Base-by-base conservation (phyloP, 2,888 invertebrate species). In the Eueremaeus valkanovi region DNA sequence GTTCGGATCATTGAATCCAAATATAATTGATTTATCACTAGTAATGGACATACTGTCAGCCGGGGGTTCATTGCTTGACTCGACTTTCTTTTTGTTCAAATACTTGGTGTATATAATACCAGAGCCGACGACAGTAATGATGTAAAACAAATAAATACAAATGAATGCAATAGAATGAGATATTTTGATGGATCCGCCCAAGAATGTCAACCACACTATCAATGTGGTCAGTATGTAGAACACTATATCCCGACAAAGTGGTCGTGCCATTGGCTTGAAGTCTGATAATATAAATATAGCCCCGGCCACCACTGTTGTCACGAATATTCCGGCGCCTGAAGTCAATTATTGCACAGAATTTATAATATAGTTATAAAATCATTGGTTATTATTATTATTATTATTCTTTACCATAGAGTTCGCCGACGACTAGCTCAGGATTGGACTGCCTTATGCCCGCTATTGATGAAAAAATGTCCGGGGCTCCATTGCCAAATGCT, bases 401-500 rank as follows among this genome's bases (percentile, higher is more conserved):
- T 16, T 45, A 13, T 45, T 13, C 3, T 11, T 16, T 74, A 79
- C 79, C 79, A 16, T 78, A 77, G 1, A 79, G 75, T 61, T 78
- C 78, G 0, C 78, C 77, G 55, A 79, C 74, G 8, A 78, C 78
- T n/a, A 79, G 72, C 40, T 78, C 77, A n/a, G 79, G 79, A 1
- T 77, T 77, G 11, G 78, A 76, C 49, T 79, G 77, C 55, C 74
- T 72, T 31, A 78, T 75, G 18, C 78, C 78, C 42, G 78, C 78
- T 40, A 78, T 77, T 61, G 79, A 79, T 40, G 78, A 78, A 61
- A 79, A 79, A 72, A 90, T 85, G 81, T 90, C 90, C 2, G 89
- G 88, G 0, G 89, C 87, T 68, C 89, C 89, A 81, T 90, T 90
- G 21, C 89, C 90, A 81, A 90, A 88, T 0, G 89, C 89, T 79